Conservation (phyloP, 2,888 invertebrate genomes). For the Coremacera marginata region DNA sequence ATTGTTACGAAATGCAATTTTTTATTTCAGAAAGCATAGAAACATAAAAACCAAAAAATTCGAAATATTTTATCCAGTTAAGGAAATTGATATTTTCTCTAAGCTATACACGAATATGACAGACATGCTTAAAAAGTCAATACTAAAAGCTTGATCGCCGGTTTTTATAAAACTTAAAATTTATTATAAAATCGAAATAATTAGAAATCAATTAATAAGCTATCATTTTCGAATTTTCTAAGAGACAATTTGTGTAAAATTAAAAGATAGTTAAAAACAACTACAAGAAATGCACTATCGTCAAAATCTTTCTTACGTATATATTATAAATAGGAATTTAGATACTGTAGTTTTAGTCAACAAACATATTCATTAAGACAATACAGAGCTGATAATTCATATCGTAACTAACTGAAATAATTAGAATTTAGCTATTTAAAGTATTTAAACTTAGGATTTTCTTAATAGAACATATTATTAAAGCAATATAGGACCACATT, state of each 20-base stretch:
- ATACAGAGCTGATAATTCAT: constrained; percentile 16
- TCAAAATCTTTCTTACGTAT: background rate
- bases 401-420: background rate
- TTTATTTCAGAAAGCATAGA: too few species aligned
- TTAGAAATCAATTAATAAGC: too few species aligned
- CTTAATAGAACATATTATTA: background rate
- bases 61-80: too few species aligned
- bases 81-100: too few species aligned
- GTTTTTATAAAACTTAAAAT: too few species aligned
- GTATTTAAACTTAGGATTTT: background rate
- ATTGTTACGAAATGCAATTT: too few species aligned
- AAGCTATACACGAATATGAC: too few species aligned
- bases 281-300: background rate
- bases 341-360: background rate
- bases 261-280: background rate
- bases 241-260: background rate
- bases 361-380: constrained; percentile 28
- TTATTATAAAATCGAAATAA: too few species aligned
- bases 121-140: too few species aligned
- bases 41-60: too few species aligned
- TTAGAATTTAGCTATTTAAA: background rate
- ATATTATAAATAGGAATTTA: background rate
- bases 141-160: too few species aligned
- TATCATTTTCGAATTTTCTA: background rate
- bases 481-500: constrained; percentile 28